Percentiles rank a stretch among this genome's conserved stretches.
These are phyloP conservation scores for Rhinogobius similis DNA, from an alignment of 2,113 vertebrate genomes.

Conservation along the genomic window DNA sequence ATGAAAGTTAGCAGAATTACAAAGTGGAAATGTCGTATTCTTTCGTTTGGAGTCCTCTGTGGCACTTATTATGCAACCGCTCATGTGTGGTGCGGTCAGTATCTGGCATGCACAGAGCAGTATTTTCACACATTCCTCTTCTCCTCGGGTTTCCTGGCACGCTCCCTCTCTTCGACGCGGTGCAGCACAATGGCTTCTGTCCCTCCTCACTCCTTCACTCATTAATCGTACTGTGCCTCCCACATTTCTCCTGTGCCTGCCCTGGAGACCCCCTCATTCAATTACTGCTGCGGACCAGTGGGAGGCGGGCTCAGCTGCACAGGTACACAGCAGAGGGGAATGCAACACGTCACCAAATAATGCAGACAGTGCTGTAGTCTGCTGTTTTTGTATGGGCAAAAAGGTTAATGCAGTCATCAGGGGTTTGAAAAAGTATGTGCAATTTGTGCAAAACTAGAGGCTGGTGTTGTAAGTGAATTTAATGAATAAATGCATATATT, in stretches of 20 bases:
- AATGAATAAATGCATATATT: background rate
- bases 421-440: slow-evolving; percentile 26
- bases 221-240: slow-evolving; percentile 47
- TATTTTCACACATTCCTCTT: slow-evolving; percentile 15
- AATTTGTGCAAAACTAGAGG: background rate
- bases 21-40: background rate
- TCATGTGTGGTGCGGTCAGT: slow-evolving; percentile 15
- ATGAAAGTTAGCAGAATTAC: background rate
- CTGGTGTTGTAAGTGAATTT: background rate
- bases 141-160: background rate
- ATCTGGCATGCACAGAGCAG: slow-evolving; percentile 36
- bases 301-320: slow-evolving; percentile 40
- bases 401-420: slow-evolving; percentile 8
- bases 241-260: slow-evolving; percentile 44
- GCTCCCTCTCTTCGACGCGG: background rate
- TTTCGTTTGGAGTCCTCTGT: slow-evolving; percentile 17
- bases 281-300: slow-evolving; percentile 55
- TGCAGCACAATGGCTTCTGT: background rate
- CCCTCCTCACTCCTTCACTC: slow-evolving; percentile 33
- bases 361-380: slow-evolving; percentile 8
- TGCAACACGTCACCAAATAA: slow-evolving; percentile 41
- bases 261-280: slow-evolving; percentile 65
- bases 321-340: slow-evolving; percentile 47
- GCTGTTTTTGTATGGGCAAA: background rate
- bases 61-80: slow-evolving; percentile 48